phyloP scores from a whole-genome alignment of 2,113 vertebrate genomes.

The Morphnarchus princeps region DNA sequence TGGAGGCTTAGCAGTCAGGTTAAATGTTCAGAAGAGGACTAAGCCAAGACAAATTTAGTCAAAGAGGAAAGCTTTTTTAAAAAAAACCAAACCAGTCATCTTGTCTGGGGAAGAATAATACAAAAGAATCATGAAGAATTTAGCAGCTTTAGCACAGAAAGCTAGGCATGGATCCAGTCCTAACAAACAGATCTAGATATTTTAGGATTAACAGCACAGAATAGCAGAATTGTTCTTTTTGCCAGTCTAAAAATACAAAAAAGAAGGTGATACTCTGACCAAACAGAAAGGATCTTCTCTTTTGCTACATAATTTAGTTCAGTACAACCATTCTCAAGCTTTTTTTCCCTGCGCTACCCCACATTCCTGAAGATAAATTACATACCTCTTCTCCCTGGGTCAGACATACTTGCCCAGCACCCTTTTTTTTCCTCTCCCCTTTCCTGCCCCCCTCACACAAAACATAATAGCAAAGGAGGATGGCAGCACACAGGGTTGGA shows the following conservation, averaged over 20 bases:
- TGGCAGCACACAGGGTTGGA: not conserved
- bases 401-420: not conserved
- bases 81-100: not conserved
- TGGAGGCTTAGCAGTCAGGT: not conserved
- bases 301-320: not conserved
- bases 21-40: not conserved
- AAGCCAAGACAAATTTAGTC: not conserved
- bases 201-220: not conserved
- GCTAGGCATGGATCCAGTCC: not conserved
- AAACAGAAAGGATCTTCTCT: not conserved
- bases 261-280: not conserved
- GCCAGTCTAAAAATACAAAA: not conserved
- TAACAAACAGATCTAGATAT: not conserved
- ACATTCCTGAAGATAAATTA: not conserved
- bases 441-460: not conserved
- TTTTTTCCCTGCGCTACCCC: not conserved
- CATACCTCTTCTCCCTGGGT: not conserved
- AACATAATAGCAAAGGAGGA: not conserved
- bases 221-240: not conserved
- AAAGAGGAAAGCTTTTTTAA: not conserved
- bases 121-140: not conserved
- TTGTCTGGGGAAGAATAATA: not conserved
- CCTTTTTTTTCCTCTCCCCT: not conserved
- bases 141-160: not conserved
- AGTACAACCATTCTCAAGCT: not conserved